Evolutionary conservation across 2,888 invertebrate genomes (phyloP).

Genomic region (Helleia helle): DNA sequence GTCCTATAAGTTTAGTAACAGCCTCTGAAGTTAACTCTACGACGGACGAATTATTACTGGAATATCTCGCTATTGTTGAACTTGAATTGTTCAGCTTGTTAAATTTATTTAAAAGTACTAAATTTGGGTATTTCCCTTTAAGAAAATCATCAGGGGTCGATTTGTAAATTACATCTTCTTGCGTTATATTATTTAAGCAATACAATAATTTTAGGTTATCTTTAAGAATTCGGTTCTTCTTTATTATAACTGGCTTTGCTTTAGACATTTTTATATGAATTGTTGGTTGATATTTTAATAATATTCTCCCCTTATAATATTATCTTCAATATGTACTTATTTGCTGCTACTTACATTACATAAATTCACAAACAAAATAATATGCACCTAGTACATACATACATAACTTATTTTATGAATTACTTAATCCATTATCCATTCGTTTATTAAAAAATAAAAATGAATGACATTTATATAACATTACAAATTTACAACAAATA

Average conservation of each 20-base stretch:
- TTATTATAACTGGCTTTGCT: background rate
- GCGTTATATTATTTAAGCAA: background rate
- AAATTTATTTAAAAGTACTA: slow-evolving; percentile 32
- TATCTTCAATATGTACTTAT: too few species aligned
- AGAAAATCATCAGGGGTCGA: slow-evolving; percentile 35
- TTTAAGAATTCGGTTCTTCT: background rate
- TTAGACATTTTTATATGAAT: slow-evolving; percentile 1
- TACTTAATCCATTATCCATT: too few species aligned
- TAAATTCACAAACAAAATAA: too few species aligned
- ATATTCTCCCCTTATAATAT: too few species aligned
- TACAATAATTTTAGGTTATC: background rate
- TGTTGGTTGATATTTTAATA: too few species aligned
- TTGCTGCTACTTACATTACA: too few species aligned
- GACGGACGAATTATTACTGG: slow-evolving; percentile 15
- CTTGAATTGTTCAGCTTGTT: slow-evolving; percentile 31
- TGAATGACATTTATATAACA: too few species aligned
- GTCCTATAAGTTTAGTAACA: slow-evolving; percentile 43
- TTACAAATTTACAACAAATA: too few species aligned
- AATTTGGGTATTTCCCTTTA: slow-evolving; percentile 31
- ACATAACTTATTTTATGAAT: too few species aligned
- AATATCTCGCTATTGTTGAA: slow-evolving; percentile 37
- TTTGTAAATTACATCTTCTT: slow-evolving; percentile 36
- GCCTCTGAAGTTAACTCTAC: slow-evolving; percentile 39
- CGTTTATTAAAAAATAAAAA: too few species aligned
- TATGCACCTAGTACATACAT: too few species aligned